Evolutionary conservation across 2,888 invertebrate genomes (phyloP), one percentile per base, ranked within the genome.

Genomic region (Phlogophora meticulosa): DNA sequence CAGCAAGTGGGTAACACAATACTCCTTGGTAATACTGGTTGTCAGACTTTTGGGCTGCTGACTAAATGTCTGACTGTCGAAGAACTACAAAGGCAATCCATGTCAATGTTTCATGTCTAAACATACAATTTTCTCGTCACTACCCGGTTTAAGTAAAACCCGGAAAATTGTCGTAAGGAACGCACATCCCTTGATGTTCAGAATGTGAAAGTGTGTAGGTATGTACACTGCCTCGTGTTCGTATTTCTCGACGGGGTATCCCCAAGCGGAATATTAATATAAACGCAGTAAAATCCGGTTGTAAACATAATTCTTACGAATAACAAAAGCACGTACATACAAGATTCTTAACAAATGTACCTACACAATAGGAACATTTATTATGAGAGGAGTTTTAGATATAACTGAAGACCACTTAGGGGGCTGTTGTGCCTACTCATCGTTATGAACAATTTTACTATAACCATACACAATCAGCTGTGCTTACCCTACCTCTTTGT

Each of bases 221-320:
- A 11, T 28, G 28, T n/a, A 28, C 28, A 28, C 2, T n/a, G n/a
- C n/a, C n/a, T n/a, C 15, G 5, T 36, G 4, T 20, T 22, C 13
- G 13, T 53, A 34, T 43, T 43, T 22, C 38, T 45, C 28, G 15
- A 40, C 17, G 24, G 9, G 51, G 17, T 22, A 43, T 48, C 20
- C 22, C 20, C 15, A 7, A 40, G 17, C 34, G 46, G 57, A 67
- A 64, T 72, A 64, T 61, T 72, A 72, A 67, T 64, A 64, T 58
- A 48, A 59, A 57, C 38, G 40, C 55, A 56, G 61, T 56, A 66
- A 65, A 51, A 76, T 66, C 68, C 63, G 32, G 46, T 48, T 59
- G 5, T 45, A 40, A 38, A 43, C 38, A 48, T 53, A 52, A 57
- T 43, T 42, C 24, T 61, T 49, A 64, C 46, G 56, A 66, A 15